Conservation (phyloP, 2,797 vertebrate genomes). For the Lacerta viridis region DNA sequence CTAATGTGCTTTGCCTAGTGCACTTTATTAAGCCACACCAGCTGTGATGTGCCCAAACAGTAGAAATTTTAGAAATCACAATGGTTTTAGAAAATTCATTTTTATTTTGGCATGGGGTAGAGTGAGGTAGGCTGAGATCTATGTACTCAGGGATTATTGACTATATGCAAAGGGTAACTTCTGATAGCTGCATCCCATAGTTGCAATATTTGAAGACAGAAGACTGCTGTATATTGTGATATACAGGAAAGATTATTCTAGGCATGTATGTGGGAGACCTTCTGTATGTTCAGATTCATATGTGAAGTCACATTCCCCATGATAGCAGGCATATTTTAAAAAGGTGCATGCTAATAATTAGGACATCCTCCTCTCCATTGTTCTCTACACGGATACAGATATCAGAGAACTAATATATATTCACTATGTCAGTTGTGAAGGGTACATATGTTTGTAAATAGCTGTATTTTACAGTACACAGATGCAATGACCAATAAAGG, state of each 20-base stretch:
- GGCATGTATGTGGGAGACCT: not conserved
- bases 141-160: not conserved
- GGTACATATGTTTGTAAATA: not conserved
- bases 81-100: not conserved
- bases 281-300: not conserved
- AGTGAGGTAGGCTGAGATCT: not conserved
- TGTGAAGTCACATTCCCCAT: not conserved
- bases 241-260: not conserved
- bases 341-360: not conserved
- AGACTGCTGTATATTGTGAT: not conserved
- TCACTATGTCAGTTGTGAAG: not conserved
- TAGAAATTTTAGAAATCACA: conserved; percentile 30
- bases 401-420: not conserved
- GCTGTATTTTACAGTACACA: not conserved
- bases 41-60: conserved; percentile 23
- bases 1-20: conserved; percentile 44
- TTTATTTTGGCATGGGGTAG: conserved; percentile 1
- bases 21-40: not conserved
- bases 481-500: not conserved
- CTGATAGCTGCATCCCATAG: not conserved
- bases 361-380: not conserved
- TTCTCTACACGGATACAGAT: not conserved
- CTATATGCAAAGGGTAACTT: not conserved
- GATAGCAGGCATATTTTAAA: not conserved
- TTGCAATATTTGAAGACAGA: not conserved